Percentiles rank a stretch among this genome's conserved stretches.
Conservation (phyloP, 2,888 invertebrate genomes). For the Epiperipatus broadwayi region DNA sequence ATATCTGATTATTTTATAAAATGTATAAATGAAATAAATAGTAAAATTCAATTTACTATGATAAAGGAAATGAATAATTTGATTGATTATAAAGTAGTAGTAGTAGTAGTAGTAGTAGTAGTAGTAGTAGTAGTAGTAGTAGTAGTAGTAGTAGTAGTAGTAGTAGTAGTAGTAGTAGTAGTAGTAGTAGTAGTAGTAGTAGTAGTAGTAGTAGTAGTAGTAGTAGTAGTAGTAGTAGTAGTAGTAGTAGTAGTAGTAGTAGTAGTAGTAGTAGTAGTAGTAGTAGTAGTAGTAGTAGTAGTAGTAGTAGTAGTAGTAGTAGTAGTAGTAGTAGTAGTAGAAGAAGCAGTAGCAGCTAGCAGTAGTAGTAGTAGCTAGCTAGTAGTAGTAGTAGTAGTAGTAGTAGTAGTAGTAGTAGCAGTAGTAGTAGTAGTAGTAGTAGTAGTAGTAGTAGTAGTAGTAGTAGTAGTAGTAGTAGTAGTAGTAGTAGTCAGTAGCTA, state of each 20-base stretch:
- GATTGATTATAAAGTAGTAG: too few relatives aligned
- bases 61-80: too few relatives aligned
- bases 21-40: too few relatives aligned
- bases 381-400: background rate
- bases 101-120: background rate
- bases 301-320: conserved; percentile 3
- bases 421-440: conserved; percentile 3
- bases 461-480: conserved; percentile 3
- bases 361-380: too few relatives aligned
- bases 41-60: too few relatives aligned
- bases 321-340: too few relatives aligned
- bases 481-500: background rate
- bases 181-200: conserved; percentile 3
- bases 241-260: background rate
- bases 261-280: conserved; percentile 3
- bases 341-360: too few relatives aligned
- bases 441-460: conserved; percentile 3
- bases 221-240: conserved; percentile 3
- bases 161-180: conserved; percentile 3
- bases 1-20: too few relatives aligned
- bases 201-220: conserved; percentile 3
- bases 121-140: background rate
- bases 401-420: conserved; percentile 1
- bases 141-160: conserved; percentile 3
- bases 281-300: conserved; percentile 3